A percentile compares a stretch with the other conserved stretches of the same genome.
Evolutionary conservation across 2,797 vertebrate species (phyloP).

Genomic region (Sebastes alutus): DNA sequence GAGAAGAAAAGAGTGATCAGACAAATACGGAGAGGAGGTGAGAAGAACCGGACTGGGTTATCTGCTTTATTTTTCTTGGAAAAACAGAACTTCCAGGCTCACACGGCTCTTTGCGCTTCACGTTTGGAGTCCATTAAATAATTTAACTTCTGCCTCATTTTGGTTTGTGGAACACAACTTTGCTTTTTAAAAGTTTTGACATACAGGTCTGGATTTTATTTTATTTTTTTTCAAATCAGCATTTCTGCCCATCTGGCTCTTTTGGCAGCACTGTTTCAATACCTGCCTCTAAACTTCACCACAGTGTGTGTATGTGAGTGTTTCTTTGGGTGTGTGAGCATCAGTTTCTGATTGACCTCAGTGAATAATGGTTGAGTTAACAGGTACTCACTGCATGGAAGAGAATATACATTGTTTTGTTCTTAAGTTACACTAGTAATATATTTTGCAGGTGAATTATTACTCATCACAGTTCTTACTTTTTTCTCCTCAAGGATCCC

Average conservation of each 20-base stretch:
- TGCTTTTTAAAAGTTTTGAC: slow-evolving; percentile 55
- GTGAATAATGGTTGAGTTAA: neutral
- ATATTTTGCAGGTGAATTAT: neutral
- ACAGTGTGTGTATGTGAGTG: neutral
- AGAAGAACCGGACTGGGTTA: slow-evolving; percentile 8
- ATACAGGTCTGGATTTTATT: slow-evolving; percentile 19
- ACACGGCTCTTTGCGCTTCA: slow-evolving; percentile 13
- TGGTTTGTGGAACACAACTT: slow-evolving; percentile 55
- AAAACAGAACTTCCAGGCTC: slow-evolving; percentile 53
- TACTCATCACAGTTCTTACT: neutral
- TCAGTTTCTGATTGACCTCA: neutral
- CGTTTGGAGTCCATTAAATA: slow-evolving; percentile 62
- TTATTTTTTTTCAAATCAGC: neutral
- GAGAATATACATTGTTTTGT: neutral
- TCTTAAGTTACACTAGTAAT: neutral
- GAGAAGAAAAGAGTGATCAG: slow-evolving; percentile 20
- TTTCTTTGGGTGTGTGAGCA: neutral
- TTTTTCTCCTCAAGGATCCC: slow-evolving; percentile 1
- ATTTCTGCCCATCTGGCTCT: neutral
- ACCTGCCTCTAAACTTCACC: slow-evolving; percentile 18
- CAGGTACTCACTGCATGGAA: neutral
- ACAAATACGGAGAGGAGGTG: slow-evolving; percentile 6
- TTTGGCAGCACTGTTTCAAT: neutral
- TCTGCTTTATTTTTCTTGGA: slow-evolving; percentile 39
- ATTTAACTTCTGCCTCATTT: slow-evolving; percentile 61